Evolutionary conservation across 2,113 vertebrate genomes (phyloP).

Genomic region (Regulus satrapa): DNA sequence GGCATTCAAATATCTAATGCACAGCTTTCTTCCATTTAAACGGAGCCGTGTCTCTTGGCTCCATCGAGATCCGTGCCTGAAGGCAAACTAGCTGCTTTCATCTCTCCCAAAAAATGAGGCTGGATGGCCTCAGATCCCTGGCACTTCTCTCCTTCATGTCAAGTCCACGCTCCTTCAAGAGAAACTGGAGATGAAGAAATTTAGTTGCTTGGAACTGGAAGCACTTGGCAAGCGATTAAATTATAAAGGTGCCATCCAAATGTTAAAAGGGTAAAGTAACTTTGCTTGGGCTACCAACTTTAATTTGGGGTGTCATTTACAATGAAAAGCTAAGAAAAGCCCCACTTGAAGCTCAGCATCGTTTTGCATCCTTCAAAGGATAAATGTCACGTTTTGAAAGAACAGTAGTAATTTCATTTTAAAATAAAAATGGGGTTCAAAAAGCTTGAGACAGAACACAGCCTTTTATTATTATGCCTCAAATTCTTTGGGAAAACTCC

Average conservation of each 20-base stretch:
- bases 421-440: neutral
- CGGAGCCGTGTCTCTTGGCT: accelerated
- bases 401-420: neutral
- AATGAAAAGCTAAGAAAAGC: neutral
- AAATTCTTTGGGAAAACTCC: slow-evolving; percentile 15
- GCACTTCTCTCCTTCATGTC: neutral
- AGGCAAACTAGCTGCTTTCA: neutral
- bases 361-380: neutral
- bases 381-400: neutral
- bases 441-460: neutral
- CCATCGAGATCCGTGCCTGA: accelerated
- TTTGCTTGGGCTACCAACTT: neutral
- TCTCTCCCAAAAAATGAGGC: neutral
- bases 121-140: neutral
- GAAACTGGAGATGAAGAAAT: neutral
- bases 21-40: neutral
- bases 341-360: neutral
- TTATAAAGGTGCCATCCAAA: neutral
- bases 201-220: neutral
- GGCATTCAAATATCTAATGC: neutral
- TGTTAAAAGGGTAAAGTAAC: neutral
- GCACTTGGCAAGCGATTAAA: neutral
- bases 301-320: neutral
- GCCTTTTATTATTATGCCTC: neutral
- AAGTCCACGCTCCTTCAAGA: accelerated